Base-by-base conservation (phyloP, 2,888 invertebrate species). In the Tipula helvola region DNA sequence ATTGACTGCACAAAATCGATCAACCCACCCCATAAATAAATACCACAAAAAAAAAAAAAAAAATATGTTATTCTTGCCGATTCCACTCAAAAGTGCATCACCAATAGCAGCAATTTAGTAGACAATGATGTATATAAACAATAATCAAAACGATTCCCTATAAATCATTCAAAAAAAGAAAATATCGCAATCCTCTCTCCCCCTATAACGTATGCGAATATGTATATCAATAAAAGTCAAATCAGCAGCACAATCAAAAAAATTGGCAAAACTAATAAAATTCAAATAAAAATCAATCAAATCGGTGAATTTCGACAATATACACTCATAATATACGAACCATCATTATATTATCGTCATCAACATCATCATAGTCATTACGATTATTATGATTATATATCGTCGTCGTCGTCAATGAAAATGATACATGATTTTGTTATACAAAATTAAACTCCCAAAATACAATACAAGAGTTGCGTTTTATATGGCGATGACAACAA, bases 271-370 rank as follows among this genome's bases (percentile, higher is more conserved):
- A 71, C 71, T 28, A 71, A 71, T 71, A 71, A 71, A 71, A 71
- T 71, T 71, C 71, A 71, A 71, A 71, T 71, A 71, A 71, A 71
- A 71, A 71, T 71, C 71, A 71, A 71, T 71, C 71, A 71, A 71
- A 71, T 71, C 71, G 71, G 71, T 71, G 28, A 28, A 71, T 57
- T 57, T 57, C 18, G 18, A 57, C 5, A 57, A 57, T 8, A 16
- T 47, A 5, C 41, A 8, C 41, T 5, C 10, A 10, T 41, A 41
- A 8, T 41, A 71, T 71, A 28, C 71, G 71, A 28, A 18, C 71
- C 28, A 12, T 71, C 71, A 71, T 57, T 57, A 57, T 28, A 12
- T 71, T 71, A 71, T 71, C 71, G 71, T 18, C 71, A 71, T 71
- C 71, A 12, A 71, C 10, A 71, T 71, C 71, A 71, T 71, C 71